Evolutionary conservation across 92 coral and sea anemone species (phyloP).

Genomic region (Pocillopora grandis): DNA sequence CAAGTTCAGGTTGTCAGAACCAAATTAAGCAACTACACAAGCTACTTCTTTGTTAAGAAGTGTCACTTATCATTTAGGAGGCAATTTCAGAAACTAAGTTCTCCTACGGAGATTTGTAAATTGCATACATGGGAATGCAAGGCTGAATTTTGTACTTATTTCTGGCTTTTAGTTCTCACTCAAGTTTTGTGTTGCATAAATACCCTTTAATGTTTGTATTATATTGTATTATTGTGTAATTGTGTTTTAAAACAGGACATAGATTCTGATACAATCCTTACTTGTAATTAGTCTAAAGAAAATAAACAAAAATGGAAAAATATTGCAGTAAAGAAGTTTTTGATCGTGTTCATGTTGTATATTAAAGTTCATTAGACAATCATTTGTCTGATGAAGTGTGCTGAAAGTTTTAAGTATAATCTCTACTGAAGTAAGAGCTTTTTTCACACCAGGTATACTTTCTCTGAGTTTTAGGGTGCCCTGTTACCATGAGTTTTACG

Average conservation of each 20-base stretch:
- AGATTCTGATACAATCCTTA: background rate
- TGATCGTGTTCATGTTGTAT: background rate
- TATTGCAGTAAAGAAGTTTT: background rate
- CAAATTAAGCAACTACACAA: too few relatives aligned
- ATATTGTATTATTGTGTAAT: background rate
- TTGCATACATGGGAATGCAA: background rate
- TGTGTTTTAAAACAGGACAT: background rate
- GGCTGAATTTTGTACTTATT: background rate
- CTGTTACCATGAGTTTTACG: too few relatives aligned
- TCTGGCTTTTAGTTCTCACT: background rate
- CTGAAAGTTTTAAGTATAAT: too few relatives aligned
- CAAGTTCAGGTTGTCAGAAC: too few relatives aligned
- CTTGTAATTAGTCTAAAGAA: slow-evolving; percentile 3
- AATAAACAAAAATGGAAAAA: background rate
- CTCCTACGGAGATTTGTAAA: background rate
- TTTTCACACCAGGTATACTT: too few relatives aligned
- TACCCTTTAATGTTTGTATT: background rate
- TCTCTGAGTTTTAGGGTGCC: too few relatives aligned
- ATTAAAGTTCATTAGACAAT: too few relatives aligned
- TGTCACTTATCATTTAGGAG: background rate
- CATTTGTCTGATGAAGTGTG: too few relatives aligned
- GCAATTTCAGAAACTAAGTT: background rate
- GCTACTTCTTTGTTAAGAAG: too few relatives aligned
- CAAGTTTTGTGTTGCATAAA: background rate
- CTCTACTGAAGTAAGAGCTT: too few relatives aligned